Evolutionary conservation across 2,113 vertebrate species (phyloP), one percentile per base, ranked within the genome.

Genomic region (Rhizomys pruinosus): DNA sequence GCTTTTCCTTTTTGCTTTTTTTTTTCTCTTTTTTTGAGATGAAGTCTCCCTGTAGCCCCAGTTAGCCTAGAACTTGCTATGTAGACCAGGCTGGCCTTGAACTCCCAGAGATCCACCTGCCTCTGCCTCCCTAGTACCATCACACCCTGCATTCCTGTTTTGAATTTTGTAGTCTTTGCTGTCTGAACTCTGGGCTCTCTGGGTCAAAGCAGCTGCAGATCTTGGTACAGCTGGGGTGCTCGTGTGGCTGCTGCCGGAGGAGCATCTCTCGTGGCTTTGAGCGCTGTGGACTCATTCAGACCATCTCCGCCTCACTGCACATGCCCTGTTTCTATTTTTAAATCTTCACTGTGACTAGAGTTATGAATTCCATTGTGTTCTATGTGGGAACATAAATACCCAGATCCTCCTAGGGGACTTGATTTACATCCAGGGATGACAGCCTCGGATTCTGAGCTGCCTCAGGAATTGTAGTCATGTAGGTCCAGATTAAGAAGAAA

Each of bases 401-500:
- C 64, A 71, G 81, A 78, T 85, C 87, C 37, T 95, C 90, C 74
- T 37, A 79, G 74, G 87, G 69, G 73, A 55, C 66, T 94, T 90
- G 90, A 63, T 88, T 96, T 77, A 74, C 25, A 32, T 74, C 63
- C 95, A 95, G 59, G 61, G 87, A 15, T 79, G 77, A 86, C 88
- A 86, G 77, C 80, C 84, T 5, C 68, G 64, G 73, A 93, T 39
- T 37, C 52, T 78, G 22, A 84, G 57, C 77, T 86, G 89, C 89
- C 91, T 96, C 93, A 93, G 94, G 92, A 94, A 78, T 94, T 90
- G 37, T 47, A 93, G 2, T 95, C 91, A 84, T 74, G 79, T 52
- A 76, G 59, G 68, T 55, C 84, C 82, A 90, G 72, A 93, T 85
- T 74, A 57, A 91, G 42, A 63, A 88, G 15, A 94, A 96, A 74